Conservation (phyloP, 1,140 invertebrate genomes). For the Galendromus occidentalis region DNA sequence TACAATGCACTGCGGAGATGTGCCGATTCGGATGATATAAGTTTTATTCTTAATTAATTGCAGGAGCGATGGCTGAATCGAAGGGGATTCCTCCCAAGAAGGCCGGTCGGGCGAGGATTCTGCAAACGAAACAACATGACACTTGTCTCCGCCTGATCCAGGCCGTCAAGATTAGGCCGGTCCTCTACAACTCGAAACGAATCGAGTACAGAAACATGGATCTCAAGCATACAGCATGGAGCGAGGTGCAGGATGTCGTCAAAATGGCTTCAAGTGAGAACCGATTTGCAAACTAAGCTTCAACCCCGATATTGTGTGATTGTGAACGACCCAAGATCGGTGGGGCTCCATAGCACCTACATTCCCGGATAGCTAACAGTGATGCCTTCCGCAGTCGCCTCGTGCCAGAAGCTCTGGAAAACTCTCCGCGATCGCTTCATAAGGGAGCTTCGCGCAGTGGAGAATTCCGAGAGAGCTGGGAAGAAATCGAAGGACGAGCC, state of each 20-base stretch:
- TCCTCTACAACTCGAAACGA: conserved; percentile 3
- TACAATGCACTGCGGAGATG: no score
- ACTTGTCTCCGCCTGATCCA: background rate
- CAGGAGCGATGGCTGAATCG: no score
- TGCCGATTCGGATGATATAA: no score
- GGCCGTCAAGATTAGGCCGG: background rate
- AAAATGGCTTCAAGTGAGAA: background rate
- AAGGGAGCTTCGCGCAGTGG: background rate
- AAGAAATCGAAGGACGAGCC: background rate
- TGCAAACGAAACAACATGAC: background rate
- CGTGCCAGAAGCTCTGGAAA: conserved; percentile 10
- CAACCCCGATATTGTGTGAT: no score
- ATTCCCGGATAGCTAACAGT: no score
- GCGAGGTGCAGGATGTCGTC: background rate
- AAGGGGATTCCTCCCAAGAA: no score
- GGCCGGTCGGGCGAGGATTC: no score
- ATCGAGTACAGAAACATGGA: background rate
- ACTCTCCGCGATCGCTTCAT: conserved; percentile 9
- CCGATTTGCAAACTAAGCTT: background rate
- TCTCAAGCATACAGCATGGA: background rate
- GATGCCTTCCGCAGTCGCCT: background rate
- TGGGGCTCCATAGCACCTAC: no score
- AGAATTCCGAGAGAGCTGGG: background rate
- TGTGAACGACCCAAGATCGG: no score
- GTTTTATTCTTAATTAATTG: no score